These are phyloP conservation scores for Gryllus bimaculatus DNA, from an alignment of 1,140 invertebrate species.

Conservation along the genomic window DNA sequence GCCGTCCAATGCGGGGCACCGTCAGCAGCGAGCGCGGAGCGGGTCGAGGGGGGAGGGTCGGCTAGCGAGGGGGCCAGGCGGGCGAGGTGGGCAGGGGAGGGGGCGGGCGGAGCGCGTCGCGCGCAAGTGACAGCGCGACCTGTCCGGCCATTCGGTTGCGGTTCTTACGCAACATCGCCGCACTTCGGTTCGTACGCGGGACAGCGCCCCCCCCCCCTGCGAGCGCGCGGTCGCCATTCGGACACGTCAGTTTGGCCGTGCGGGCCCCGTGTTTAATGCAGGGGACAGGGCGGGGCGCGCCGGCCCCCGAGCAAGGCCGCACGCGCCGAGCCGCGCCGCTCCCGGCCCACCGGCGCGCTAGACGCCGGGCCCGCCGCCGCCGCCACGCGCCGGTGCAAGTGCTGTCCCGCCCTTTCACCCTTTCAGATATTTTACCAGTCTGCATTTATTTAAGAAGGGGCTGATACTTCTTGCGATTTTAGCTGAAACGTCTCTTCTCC, in stretches of 20 bases:
- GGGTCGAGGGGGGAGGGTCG: too few species aligned
- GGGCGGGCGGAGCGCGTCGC: neutral
- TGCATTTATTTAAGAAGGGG: too few species aligned
- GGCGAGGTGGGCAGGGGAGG: too few species aligned
- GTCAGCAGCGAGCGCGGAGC: too few species aligned
- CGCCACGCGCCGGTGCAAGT: neutral
- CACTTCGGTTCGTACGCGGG: neutral
- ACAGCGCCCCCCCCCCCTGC: too few species aligned
- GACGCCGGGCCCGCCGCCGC: neutral
- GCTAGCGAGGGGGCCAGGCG: too few species aligned
- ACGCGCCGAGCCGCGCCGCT: too few species aligned
- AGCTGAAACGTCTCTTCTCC: too few species aligned
- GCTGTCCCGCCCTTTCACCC: neutral
- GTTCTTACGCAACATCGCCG: neutral
- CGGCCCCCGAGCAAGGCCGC: too few species aligned
- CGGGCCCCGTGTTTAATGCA: neutral
- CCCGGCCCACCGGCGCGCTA: neutral
- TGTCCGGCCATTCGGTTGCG: neutral
- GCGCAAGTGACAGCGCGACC: neutral
- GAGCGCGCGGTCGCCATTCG: neutral
- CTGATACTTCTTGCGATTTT: too few species aligned
- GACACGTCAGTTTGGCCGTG: neutral
- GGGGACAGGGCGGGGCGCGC: neutral
- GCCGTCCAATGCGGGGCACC: too few species aligned
- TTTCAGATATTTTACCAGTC: too few species aligned